Conservation (phyloP, 2,797 vertebrate species). For the Anolis apletophallus region DNA sequence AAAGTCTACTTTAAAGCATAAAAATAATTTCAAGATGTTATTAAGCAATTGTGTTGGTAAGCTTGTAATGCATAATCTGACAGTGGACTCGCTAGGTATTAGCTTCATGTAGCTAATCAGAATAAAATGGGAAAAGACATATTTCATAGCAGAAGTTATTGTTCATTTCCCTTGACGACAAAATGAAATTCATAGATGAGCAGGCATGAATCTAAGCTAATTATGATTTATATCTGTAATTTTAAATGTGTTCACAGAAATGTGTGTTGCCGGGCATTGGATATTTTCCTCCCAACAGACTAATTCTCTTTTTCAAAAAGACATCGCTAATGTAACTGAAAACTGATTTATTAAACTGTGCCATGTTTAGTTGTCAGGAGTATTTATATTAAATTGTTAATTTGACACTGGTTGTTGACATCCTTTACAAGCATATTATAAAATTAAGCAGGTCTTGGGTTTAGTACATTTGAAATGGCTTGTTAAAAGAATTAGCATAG, state of each 20-base stretch:
- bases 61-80: constrained; percentile 50
- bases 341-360: constrained; percentile 36
- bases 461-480: constrained; percentile 14
- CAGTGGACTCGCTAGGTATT: constrained; percentile 60
- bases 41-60: constrained; percentile 53
- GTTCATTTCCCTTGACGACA: constrained; percentile 55
- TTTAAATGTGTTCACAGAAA: constrained; percentile 43
- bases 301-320: constrained; percentile 48
- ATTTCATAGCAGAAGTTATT: constrained; percentile 45
- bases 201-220: constrained; percentile 30
- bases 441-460: constrained; percentile 30
- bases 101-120: constrained; percentile 56
- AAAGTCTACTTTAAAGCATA: constrained; percentile 43
- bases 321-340: constrained; percentile 55
- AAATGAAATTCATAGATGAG: constrained; percentile 38
- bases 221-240: constrained; percentile 42
- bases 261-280: constrained; percentile 25
- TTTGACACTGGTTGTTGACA: constrained; percentile 15
- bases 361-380: constrained; percentile 44
- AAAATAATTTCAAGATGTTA: constrained; percentile 57
- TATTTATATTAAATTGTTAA: constrained; percentile 15
- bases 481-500: not conserved
- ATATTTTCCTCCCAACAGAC: constrained; percentile 56
- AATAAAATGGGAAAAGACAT: constrained; percentile 38
- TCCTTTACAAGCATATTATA: constrained; percentile 41